These are phyloP conservation scores for Wasmannia auropunctata DNA, from an alignment of 1,140 invertebrate genomes.

Conservation along the genomic window DNA sequence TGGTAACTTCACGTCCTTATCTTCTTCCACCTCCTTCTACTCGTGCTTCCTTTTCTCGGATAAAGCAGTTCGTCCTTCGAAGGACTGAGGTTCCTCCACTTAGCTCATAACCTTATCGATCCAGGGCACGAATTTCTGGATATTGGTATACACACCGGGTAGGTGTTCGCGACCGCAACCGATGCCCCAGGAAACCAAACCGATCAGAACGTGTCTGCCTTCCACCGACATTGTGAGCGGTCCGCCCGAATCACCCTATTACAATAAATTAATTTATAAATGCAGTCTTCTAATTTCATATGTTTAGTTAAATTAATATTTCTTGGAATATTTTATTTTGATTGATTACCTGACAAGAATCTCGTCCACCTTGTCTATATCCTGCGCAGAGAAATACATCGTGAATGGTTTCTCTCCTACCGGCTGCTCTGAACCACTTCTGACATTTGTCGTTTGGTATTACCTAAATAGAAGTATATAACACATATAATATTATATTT, in stretches of 20 bases:
- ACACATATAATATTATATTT: background rate
- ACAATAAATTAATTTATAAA: conserved; percentile 47
- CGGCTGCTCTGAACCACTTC: conserved; percentile 95
- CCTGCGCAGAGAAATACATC: conserved; percentile 97
- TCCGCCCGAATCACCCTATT: conserved; percentile 92
- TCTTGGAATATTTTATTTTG: background rate
- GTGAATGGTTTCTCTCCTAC: conserved; percentile 95
- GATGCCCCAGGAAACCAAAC: conserved; percentile 96
- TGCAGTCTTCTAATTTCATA: background rate
- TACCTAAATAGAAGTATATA: conserved; percentile 86
- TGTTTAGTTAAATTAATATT: conserved; percentile 21
- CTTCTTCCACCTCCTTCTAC: background rate
- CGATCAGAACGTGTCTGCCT: conserved; percentile 93
- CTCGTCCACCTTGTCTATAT: conserved; percentile 92
- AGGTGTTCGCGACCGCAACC: conserved; percentile 95
- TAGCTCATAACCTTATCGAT: conserved; percentile 92
- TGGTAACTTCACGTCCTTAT: conserved; percentile 30
- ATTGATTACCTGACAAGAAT: conserved; percentile 87
- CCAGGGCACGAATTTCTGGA: conserved; percentile 97
- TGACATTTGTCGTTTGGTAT: conserved; percentile 96
- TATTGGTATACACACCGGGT: conserved; percentile 96
- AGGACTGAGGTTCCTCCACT: conserved; percentile 23
- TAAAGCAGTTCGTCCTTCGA: background rate
- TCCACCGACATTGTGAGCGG: conserved; percentile 93
- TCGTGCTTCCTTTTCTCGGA: background rate